Evolutionary conservation across 2,888 invertebrate species (phyloP), one percentile per base, ranked within the genome.

Genomic region (Pollenia amentaria): DNA sequence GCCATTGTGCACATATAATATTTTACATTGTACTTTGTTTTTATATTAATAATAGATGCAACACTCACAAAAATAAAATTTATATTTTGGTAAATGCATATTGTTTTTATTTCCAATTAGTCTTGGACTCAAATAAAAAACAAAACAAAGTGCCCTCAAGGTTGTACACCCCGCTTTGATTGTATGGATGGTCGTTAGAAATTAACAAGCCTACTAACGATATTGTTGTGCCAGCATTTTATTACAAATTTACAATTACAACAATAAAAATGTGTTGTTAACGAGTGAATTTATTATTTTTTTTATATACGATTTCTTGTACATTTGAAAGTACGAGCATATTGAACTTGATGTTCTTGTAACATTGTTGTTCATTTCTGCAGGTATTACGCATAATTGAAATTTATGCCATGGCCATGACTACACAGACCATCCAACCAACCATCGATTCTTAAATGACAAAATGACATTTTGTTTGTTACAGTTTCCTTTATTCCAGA

Each of bases 341-440:
- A 62, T 16, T 40, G n/a, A 1, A n/a, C 29, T 57, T 44, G 4
- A 29, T 40, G 10, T 40, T 44, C 9, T 70, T 72, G n/a, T 60
- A 21, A 12, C 62, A 62, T 51, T 76, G 70, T 51, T 46, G 42
- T 18, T 60, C 51, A 64, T 29, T 64, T 62, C 72, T 72, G 85
- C 84, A 87, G 87, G 87, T 84, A 84, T 87, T 73, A 84, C 72
- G 87, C 80, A 60, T 67, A 87, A 84, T 87, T 87, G 84, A 76
- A 76, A 76, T 84, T 77, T 85, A 81, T 85, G 77, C 57, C 76
- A 81, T 76, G 81, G 44, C 62, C 82, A 38, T 53, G 65, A 46
- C 53, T 55, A 46, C 42, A 18, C 53, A 12, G 21, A 18, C 18
- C 51, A 62, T 69, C 55, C 75, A 62, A 76, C 55, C 75, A 51